Evolutionary conservation across 1,140 invertebrate species (phyloP), one percentile per base, ranked within the genome.

Genomic region (Zaprionus camerounensis): DNA sequence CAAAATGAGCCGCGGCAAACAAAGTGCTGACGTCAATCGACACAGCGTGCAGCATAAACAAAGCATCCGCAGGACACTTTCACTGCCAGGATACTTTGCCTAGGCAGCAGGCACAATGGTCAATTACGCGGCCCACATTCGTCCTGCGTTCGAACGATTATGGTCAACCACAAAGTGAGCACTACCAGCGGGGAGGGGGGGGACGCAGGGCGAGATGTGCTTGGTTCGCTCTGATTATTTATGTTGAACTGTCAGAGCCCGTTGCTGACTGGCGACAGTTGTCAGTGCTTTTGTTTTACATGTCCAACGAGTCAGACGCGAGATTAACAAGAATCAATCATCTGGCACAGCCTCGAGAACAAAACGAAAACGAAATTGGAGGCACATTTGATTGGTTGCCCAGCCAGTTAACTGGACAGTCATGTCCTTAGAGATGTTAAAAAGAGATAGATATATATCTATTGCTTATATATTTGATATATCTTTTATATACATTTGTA

Each of bases 1-100:
- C 4, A 44, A 56, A 56, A 34, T 12, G 55, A 22, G 53, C 72
- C 20, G 17, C 20, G 9, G 5, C 22, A 36, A 64, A 64, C 70
- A 76, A 80, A 66, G 38, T 70, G 81, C 66, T 85, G 82, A 85
- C 82, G 63, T 81, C 82, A 65, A 41, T 65, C 34, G 62, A 55
- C 44, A 36, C 57, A 68, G 36, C 17, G 24, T 34, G 15, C 7
- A 24, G 12, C 24, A 55, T 38, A 63, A 46, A 20, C 67, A 64
- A 31, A 67, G 55, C 57, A 57, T 62, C 56, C 22, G 41, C 51
- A 63, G 58, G 17, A 57, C 46, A 58, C 36, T 56, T 56, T 20
- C 46, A 38, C 38, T 38, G 34, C 51, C 20, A 57, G 59, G 12
- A 66, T 34, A 36, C 61, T 53, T 55, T 34, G 57, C 49, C 41